phyloP scores from a whole-genome alignment of 1,140 invertebrate species.

The Rhynchophorus ferrugineus region DNA sequence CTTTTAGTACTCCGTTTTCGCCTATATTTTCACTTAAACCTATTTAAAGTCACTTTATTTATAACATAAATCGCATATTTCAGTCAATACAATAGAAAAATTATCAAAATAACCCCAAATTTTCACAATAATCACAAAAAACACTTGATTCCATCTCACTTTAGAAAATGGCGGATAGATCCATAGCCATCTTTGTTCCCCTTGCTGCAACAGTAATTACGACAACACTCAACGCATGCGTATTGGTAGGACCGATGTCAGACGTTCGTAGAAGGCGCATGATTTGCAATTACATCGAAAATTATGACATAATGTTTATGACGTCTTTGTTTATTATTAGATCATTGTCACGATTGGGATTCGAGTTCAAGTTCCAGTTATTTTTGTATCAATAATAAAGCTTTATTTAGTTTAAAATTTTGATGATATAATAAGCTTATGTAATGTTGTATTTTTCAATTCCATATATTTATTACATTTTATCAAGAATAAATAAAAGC shows the following conservation, averaged over 20 bases:
- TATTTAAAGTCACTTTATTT: neutral
- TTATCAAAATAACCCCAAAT: constrained; percentile 19
- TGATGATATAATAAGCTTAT: constrained; percentile 5
- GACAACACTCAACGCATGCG: constrained; percentile 3
- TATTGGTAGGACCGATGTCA: constrained; percentile 6
- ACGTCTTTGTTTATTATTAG: constrained; percentile 21
- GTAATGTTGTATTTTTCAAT: no score
- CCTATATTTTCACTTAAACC: constrained; percentile 23
- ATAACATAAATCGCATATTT: neutral
- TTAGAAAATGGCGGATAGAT: constrained; percentile 42
- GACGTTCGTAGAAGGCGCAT: constrained; percentile 17
- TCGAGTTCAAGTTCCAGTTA: constrained; percentile 20
- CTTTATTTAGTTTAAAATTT: neutral
- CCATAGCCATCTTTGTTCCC: constrained; percentile 42
- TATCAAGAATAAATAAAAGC: no score
- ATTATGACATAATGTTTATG: constrained; percentile 23
- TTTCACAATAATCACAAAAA: constrained; percentile 31
- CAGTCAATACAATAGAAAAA: constrained; percentile 17
- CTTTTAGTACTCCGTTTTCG: constrained; percentile 10
- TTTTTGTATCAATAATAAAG: constrained; percentile 8
- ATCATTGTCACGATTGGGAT: constrained; percentile 11
- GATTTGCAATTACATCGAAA: constrained; percentile 12
- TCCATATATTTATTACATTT: no score
- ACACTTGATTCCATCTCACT: constrained; percentile 40
- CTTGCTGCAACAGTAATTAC: constrained; percentile 16